Evolutionary conservation across 2,888 invertebrate genomes (phyloP).

Genomic region (Arctia plantaginis): DNA sequence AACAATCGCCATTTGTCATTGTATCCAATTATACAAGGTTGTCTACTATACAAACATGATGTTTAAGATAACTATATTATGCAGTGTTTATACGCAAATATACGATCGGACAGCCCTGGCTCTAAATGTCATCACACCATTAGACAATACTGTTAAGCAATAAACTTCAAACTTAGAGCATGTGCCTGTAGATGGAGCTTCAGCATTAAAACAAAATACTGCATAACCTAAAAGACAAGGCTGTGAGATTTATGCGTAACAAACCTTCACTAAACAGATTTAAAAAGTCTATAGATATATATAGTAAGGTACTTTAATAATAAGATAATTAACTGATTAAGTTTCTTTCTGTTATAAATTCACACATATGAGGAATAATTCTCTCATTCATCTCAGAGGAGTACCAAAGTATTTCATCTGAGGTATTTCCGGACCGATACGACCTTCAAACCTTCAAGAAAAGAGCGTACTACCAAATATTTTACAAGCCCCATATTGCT

Average conservation of each 20-base stretch:
- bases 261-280: background rate
- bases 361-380: background rate
- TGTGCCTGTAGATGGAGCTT: background rate
- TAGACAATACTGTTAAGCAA: background rate
- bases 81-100: constrained; percentile 4
- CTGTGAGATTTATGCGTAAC: background rate
- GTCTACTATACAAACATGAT: background rate
- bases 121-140: background rate
- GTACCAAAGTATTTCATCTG: background rate
- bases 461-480: too few relatives aligned
- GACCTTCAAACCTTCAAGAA: too few relatives aligned
- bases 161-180: background rate
- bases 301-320: background rate
- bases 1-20: background rate
- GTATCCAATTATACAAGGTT: constrained; percentile 1
- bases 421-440: too few relatives aligned
- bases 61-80: background rate
- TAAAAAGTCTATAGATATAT: background rate
- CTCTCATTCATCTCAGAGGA: too few relatives aligned
- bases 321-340: background rate
- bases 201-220: too few relatives aligned
- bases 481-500: too few relatives aligned
- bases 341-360: background rate
- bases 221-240: background rate
- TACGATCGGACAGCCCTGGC: background rate